Conservation (phyloP, 2,888 invertebrate species). For the Brachyopa scutellaris region DNA sequence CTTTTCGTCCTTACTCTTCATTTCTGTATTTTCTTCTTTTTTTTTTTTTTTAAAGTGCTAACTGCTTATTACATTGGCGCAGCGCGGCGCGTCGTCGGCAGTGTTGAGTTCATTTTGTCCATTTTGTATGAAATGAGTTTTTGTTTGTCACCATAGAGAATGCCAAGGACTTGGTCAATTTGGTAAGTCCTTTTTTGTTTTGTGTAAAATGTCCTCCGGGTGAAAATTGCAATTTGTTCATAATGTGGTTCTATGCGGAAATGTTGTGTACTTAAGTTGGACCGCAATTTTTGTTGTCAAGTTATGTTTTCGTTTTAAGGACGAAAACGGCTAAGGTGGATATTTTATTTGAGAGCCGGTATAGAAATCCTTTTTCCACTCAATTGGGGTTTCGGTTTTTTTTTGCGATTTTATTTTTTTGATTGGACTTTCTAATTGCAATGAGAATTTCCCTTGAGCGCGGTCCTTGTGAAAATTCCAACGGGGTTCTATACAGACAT, state of each 20-base stretch:
- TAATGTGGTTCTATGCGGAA: slow-evolving; percentile 80
- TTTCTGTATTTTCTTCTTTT: slow-evolving; percentile 1
- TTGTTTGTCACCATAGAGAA: slow-evolving; percentile 45
- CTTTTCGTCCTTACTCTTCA: slow-evolving; percentile 1
- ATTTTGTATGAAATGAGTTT: slow-evolving; percentile 64
- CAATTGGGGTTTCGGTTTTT: slow-evolving; percentile 13
- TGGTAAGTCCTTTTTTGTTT: slow-evolving; percentile 47
- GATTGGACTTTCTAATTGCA: slow-evolving; percentile 5
- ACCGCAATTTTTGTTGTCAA: slow-evolving; percentile 69
- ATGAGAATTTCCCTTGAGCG: not conserved
- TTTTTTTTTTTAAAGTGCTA: slow-evolving; percentile 70
- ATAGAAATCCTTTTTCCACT: not conserved
- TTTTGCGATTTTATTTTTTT: not conserved
- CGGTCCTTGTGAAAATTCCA: not conserved
- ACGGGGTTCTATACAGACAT: not conserved
- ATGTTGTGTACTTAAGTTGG: slow-evolving; percentile 74
- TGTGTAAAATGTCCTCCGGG: slow-evolving; percentile 57
- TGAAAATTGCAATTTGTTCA: slow-evolving; percentile 73
- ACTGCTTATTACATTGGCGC: slow-evolving; percentile 69
- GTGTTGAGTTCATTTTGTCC: slow-evolving; percentile 55
- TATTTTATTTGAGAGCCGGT: not conserved
- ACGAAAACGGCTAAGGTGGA: not conserved
- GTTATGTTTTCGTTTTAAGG: slow-evolving; percentile 71
- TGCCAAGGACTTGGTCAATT: slow-evolving; percentile 67
- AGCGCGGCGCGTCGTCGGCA: slow-evolving; percentile 13